Conservation (phyloP, 35 echinoderm and acorn worm species). For the Patiria miniata region DNA sequence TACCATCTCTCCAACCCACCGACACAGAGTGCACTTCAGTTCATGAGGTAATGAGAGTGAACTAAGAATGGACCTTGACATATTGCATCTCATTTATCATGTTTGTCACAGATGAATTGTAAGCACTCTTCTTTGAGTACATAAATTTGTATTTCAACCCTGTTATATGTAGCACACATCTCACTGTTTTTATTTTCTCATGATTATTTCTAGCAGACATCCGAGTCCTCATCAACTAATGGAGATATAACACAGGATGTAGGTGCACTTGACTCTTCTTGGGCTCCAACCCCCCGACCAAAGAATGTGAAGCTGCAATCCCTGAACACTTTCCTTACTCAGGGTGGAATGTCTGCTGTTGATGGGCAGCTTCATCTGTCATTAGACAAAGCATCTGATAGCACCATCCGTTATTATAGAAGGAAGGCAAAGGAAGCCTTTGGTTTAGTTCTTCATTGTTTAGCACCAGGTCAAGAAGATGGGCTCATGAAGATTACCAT, state of each 20-base stretch:
- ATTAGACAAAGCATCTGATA: slow-evolving; percentile 20
- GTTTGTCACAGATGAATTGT: background rate
- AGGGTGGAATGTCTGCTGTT: slow-evolving; percentile 22
- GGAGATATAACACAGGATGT: background rate
- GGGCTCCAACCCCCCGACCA: slow-evolving; percentile 18
- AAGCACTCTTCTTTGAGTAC: background rate
- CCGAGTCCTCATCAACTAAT: slow-evolving; percentile 5
- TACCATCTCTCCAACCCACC: no score
- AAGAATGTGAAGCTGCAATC: slow-evolving; percentile 26
- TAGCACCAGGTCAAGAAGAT: slow-evolving; percentile 35
- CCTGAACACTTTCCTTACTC: slow-evolving; percentile 31
- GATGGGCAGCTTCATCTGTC: slow-evolving; percentile 9
- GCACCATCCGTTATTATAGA: slow-evolving; percentile 26
- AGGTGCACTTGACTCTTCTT: background rate
- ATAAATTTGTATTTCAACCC: background rate
- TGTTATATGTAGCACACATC: background rate
- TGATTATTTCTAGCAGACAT: background rate
- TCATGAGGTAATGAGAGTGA: no score
- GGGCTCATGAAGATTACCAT: slow-evolving; percentile 4
- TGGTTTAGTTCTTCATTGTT: no score
- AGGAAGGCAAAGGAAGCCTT: slow-evolving; percentile 27
- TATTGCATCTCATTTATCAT: background rate
- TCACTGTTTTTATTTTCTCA: background rate
- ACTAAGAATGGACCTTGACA: no score
- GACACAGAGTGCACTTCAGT: no score